Evolutionary conservation across 1,140 invertebrate species (phyloP), one percentile per base, ranked within the genome.

Genomic region (Colletes latitarsis): DNA sequence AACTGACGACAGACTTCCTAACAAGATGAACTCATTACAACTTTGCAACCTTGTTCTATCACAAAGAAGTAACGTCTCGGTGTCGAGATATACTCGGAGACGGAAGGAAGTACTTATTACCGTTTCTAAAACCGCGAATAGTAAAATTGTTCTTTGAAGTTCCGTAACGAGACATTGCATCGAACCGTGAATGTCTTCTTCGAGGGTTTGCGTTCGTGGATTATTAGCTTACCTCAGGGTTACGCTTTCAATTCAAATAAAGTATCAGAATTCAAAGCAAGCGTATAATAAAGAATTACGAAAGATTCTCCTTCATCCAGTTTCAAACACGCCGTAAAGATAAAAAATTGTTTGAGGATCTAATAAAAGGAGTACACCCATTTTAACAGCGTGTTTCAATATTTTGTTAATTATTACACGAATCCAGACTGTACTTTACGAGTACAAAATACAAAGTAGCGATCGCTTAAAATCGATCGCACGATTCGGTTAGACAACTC

Each of bases 381-480:
- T 46, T 9, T 46, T 46, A 0, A 46, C 6, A 46, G 43, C 9
- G 43, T 46, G 43, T 8, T 6, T 46, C 43, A 6, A 46, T 46
- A 46, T 9, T 8, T 46, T 46, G 43, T 6, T 46, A 8, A 46
- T 9, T 46, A 46, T 46, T 46, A 9, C 43, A 9, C 9, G 6
- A 46, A 30, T 30, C 2, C 30, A 30, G 30, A 1, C 30, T 55
- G 21, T 66, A 66, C 55, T 64, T 53, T 66, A 4, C 46, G 12
- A 66, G 17, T 10, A 66, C 55, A 55, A 75, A 49, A 66, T 55
- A 17, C 30, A 6, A 17, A 12, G 49, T 63, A 21, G 10, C 62
- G 62, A 75, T 75, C 73, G 46, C 41, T 75, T 62, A 52, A 43
- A 75, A 49, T 75, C 49, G 73, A 75, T 75, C 66, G 39, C n/a